Base-by-base conservation (phyloP, 2,888 invertebrate genomes). In the Diogma glabrata region DNA sequence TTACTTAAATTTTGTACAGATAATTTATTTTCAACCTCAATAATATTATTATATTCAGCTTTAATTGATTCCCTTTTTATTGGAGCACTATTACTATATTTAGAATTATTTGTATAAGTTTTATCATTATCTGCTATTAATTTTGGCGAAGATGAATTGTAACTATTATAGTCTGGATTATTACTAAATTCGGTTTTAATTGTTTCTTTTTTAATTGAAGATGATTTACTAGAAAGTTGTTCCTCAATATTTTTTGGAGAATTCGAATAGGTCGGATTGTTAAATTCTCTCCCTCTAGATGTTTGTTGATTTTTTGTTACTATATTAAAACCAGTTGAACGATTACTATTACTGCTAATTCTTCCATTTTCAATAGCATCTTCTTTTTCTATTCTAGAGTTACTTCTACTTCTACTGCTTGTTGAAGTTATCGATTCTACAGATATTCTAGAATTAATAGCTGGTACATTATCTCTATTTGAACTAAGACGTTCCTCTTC, bases 121-220 rank as follows among this genome's bases (percentile, higher is more conserved):
- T 48, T 48, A 48, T 48, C 48, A 48, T 48, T 33, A 48, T 19
- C 22, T 46, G 46, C 23, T 24, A 46, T 7, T 45, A 22, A 22
- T 46, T 46, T 46, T n/a, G 46, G 46, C 16, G 46, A 46, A 4
- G 46, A 16, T 12, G 17, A 24, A 48, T 48, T 48, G n/a, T 47
- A 51, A 48, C 50, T 52, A 36, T 53, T 50, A 47, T 52, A 56
- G 16, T 57, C 55, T 33, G 30, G n/a, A 28, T 54, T 54, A 36
- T 49, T 51, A 24, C 48, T 53, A 54, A 54, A 56, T 53, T 58
- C 57, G 45, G 55, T 51, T 58, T 58, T 56, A 23, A 58, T 54
- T 20, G 48, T 28, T 49, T 55, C 55, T 47, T 53, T 52, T 49
- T 54, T 57, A 14, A 55, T 46, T 24, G 46, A 46, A 24, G 46